A percentile compares a stretch with the other conserved stretches of the same genome.
Conservation (phyloP, 1,140 invertebrate genomes). For the Meloidogyne hapla region DNA sequence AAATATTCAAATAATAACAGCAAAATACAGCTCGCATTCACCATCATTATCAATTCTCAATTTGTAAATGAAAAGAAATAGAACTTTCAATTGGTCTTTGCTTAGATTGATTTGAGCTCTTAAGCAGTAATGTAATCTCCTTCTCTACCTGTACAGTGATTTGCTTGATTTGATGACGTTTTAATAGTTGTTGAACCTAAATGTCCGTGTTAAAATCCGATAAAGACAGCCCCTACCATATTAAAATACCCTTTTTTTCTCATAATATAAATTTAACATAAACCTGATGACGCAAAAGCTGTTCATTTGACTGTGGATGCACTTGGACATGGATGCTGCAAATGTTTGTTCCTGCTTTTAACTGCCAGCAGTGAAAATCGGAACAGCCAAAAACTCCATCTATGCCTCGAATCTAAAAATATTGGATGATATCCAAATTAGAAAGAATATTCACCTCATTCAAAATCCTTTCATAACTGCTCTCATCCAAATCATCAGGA, state of each 20-base stretch:
- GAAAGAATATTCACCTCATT: conserved; percentile 39
- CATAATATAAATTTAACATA: too few relatives aligned
- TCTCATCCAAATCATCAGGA: conserved; percentile 50
- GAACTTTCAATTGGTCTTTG: background rate
- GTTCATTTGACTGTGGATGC: conserved; percentile 49
- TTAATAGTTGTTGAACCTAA: conserved; percentile 35
- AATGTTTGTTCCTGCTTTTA: conserved; percentile 59
- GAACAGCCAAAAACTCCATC: conserved; percentile 57
- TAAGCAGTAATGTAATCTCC: conserved; percentile 2
- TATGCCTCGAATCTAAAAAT: conserved; percentile 45
- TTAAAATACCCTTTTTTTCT: too few relatives aligned
- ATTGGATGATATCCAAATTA: background rate
- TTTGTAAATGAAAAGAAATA: background rate
- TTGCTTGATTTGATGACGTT: conserved; percentile 22
- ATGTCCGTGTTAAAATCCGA: too few relatives aligned
- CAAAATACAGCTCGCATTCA: too few relatives aligned
- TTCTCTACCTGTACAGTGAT: conserved; percentile 47
- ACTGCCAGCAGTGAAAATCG: conserved; percentile 54
- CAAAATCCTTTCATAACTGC: conserved; percentile 28
- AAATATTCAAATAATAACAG: too few relatives aligned
- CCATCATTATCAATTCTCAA: background rate
- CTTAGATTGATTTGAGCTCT: background rate
- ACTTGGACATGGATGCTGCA: conserved; percentile 50
- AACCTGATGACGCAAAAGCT: conserved; percentile 41
- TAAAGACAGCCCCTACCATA: too few relatives aligned